Conservation (phyloP, 2,888 invertebrate genomes). For the Calliphora vomitoria region DNA sequence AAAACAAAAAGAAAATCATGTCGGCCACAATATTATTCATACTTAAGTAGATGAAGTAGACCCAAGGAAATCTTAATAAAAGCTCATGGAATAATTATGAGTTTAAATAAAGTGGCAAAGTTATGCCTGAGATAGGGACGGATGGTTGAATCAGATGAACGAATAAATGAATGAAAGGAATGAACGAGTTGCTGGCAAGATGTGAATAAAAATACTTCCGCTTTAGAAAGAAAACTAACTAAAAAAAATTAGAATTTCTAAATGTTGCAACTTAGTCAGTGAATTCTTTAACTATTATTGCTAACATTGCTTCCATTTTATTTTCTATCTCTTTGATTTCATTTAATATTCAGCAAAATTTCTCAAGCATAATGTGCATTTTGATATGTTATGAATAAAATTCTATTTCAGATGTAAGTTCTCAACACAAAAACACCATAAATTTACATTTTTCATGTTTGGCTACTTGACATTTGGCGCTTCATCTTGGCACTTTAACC, state of each 20-base stretch:
- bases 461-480: conserved; percentile 74
- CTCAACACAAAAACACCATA: not conserved
- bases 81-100: conserved; percentile 65
- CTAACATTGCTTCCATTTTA: not conserved
- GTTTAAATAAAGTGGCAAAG: conserved; percentile 13
- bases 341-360: conserved; percentile 44
- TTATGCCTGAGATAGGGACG: conserved; percentile 1
- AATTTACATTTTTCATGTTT: conserved; percentile 71
- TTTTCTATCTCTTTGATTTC: conserved; percentile 1
- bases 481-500: conserved; percentile 71
- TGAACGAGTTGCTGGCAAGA: conserved; percentile 51
- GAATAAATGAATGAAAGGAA: conserved; percentile 24
- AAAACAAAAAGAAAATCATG: conserved; percentile 32
- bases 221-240: conserved; percentile 34
- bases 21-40: conserved; percentile 7
- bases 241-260: conserved; percentile 51
- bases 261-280: conserved; percentile 36
- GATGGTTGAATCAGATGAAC: conserved; percentile 24
- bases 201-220: conserved; percentile 71
- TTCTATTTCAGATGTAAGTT: conserved; percentile 36
- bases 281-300: not conserved
- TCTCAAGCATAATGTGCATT: conserved; percentile 63
- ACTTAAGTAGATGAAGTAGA: not conserved
- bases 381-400: conserved; percentile 67
- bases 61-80: conserved; percentile 26